Conservation (phyloP, 2,113 vertebrate species). For the Tapirus terrestris region DNA sequence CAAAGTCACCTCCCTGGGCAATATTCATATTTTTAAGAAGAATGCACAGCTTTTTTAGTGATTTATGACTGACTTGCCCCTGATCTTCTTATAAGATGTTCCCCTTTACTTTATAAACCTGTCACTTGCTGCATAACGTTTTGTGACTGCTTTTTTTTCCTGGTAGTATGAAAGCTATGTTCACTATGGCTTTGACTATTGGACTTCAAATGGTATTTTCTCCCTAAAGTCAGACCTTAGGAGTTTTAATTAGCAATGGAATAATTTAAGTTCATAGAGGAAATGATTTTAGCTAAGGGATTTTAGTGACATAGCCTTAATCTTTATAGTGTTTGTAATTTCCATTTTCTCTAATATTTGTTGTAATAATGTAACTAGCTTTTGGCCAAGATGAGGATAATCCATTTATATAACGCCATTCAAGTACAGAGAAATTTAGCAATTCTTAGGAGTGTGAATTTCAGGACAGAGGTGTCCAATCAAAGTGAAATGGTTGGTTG, state of each 20-base stretch:
- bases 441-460: slow-evolving; percentile 7
- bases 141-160: background rate
- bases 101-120: background rate
- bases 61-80: background rate
- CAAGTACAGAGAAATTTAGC: background rate
- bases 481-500: background rate
- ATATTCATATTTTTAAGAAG: background rate
- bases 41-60: background rate
- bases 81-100: background rate
- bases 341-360: slow-evolving; percentile 29
- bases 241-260: slow-evolving; percentile 52
- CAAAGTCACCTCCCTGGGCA: background rate
- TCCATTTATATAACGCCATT: background rate
- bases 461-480: background rate
- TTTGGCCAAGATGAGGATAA: background rate
- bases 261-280: slow-evolving; percentile 33
- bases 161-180: background rate
- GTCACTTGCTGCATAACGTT: background rate
- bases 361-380: slow-evolving; percentile 42
- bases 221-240: slow-evolving; percentile 12
- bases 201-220: slow-evolving; percentile 39
- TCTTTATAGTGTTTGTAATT: slow-evolving; percentile 39
- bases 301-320: slow-evolving; percentile 46
- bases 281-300: slow-evolving; percentile 43
- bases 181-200: background rate